These are phyloP conservation scores for Mohoua ochrocephala DNA, from an alignment of 2,113 vertebrate genomes.

Conservation along the genomic window DNA sequence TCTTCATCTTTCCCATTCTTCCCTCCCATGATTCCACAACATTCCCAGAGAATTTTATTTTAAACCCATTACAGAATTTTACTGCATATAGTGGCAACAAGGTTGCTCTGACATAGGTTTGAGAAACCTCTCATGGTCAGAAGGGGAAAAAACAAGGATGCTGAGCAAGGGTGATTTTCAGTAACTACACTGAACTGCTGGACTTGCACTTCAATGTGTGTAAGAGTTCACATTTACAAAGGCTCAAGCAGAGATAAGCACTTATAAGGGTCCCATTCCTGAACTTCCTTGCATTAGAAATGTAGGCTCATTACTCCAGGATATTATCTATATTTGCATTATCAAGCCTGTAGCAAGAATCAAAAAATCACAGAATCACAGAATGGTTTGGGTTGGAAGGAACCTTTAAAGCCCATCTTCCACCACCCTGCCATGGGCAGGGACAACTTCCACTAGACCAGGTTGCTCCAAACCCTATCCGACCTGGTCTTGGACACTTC, in stretches of 20 bases:
- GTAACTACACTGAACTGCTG: neutral
- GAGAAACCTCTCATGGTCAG: neutral
- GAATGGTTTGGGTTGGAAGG: neutral
- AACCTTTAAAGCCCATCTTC: neutral
- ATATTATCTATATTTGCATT: neutral
- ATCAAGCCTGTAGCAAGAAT: neutral
- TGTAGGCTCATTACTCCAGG: neutral
- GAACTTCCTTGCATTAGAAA: neutral
- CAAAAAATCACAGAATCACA: neutral
- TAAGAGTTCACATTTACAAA: neutral
- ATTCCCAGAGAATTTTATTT: neutral
- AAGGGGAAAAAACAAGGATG: neutral
- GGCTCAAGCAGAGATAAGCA: neutral
- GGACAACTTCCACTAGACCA: neutral
- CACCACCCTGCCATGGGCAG: neutral
- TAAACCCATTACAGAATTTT: neutral
- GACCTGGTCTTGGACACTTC: neutral
- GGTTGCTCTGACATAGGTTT: neutral
- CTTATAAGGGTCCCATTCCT: neutral
- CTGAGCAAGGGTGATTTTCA: neutral
- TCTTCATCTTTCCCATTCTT: neutral
- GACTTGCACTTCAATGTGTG: fast-evolving
- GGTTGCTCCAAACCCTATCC: neutral
- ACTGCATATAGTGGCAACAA: neutral
- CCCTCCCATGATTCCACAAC: neutral